Percentiles rank a stretch among this genome's conserved stretches.
Evolutionary conservation across 2,888 invertebrate species (phyloP).

Genomic region (Yponomeuta plumbellus): DNA sequence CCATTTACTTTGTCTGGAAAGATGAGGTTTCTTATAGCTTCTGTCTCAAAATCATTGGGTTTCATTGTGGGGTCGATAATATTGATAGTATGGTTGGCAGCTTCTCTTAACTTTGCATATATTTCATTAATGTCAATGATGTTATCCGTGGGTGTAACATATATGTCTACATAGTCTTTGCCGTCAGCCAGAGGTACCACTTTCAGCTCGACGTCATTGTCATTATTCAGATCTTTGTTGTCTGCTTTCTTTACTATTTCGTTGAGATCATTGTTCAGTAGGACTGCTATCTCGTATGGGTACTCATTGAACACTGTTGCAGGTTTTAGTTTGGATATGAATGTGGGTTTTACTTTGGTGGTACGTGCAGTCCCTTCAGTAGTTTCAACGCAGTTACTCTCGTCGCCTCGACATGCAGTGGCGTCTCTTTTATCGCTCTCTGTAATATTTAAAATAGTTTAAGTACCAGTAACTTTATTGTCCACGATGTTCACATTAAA

Average conservation of each 20-base stretch:
- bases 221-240: neutral
- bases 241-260: neutral
- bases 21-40: constrained; percentile 35
- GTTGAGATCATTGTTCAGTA: constrained; percentile 34
- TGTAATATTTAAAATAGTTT: neutral
- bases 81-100: constrained; percentile 26
- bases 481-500: no score
- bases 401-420: neutral
- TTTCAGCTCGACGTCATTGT: neutral
- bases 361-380: neutral
- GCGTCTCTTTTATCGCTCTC: neutral
- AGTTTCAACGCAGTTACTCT: neutral
- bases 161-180: neutral
- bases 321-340: constrained; percentile 35
- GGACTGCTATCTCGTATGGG: constrained; percentile 48
- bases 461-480: no score
- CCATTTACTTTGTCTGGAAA: neutral
- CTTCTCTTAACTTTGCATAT: constrained; percentile 36
- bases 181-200: neutral
- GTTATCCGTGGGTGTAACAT: neutral
- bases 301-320: constrained; percentile 47
- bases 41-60: constrained; percentile 31
- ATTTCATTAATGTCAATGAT: constrained; percentile 25
- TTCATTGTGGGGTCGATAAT: constrained; percentile 21
- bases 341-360: neutral